Base-by-base conservation (phyloP, 2,113 vertebrate genomes). In the Malurus melanocephalus region DNA sequence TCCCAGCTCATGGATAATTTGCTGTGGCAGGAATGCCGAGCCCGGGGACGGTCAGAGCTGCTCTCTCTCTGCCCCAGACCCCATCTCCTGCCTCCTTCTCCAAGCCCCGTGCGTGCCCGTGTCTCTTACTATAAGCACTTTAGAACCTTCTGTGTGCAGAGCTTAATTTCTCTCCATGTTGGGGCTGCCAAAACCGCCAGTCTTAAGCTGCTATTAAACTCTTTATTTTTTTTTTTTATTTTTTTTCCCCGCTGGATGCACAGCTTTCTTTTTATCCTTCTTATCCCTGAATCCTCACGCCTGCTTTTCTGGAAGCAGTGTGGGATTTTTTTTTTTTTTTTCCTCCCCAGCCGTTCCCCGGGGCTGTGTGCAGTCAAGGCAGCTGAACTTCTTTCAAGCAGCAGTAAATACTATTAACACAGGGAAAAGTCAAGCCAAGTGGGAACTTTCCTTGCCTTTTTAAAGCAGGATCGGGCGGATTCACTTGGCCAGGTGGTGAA, bases 91-190 rank as follows among this genome's bases (percentile, higher is more conserved):
- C 48, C 49, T 80, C 72, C 80, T 66, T 43, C 5, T 18, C 92
- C 85, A 38, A 93, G 88, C 94, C 79, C 43, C n/a, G 33, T 64
- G 40, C 11, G 5, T 57, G 59, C 59, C 40, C 3, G 6, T 81
- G 74, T 73, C 81, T 80, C 40, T 89, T 76, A 67, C 87, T 28
- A 21, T 71, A 94, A 94, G 87, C 83, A 80, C 68, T 92, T 92
- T 79, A 92, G 64, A 93, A 87, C 80, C 60, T 75, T 78, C 83
- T 83, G 32, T 80, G 52, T 91, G 88, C 82, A 75, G 64, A 94
- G 83, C 81, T 94, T 81, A 94, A 83, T 74, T 95, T 85, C 87
- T 82, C 40, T 72, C 80, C 4, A 0, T 43, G 84, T 72, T 82
- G 77, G 48, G 67, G 53, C 62, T 96, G 52, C 87, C 91, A 87